Evolutionary conservation across 2,888 invertebrate genomes (phyloP), one percentile per base, ranked within the genome.

Genomic region (Andrena camellia): DNA sequence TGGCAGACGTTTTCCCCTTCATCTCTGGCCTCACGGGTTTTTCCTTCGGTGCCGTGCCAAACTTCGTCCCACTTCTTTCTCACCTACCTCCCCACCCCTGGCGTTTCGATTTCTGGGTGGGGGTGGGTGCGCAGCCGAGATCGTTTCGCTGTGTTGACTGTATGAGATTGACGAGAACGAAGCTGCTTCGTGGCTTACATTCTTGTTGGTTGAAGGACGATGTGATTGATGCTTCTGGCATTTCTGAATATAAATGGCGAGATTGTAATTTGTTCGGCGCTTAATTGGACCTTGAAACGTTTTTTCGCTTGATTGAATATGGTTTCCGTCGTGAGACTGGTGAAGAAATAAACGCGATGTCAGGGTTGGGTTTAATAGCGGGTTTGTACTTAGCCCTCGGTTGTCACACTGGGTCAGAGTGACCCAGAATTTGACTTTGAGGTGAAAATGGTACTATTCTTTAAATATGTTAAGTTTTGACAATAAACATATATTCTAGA

Each of bases 1-100:
- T 57, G 62, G 57, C 60, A n/a, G 59, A 59, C 48, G 26, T 29
- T 52, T 35, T 17, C 23, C 42, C 20, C 71, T 74, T 67, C 74
- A 66, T 67, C 59, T 80, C 31, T 5, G 17, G 26, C 2, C 10
- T 10, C 48, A 29, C 8, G 54, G 7, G 10, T 62, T 31, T 62
- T 20, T 17, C n/a, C 6, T 20, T 79, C 70, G 82, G 73, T 8
- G 26, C 33, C 50, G 33, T 68, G 82, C 78, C 83, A 77, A 69
- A 20, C 42, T 35, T 23, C 20, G n/a, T 5, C 62, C 20, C 31
- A 31, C 23, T 59, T 81, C 82, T 66, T 74, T 67, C 72, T 33
- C 54, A 17, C 23, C 35, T 20, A 59, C 6, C 20, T 17, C 31
- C n/a, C 5, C 20, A 8, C 42, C 8, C 1, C 7, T 42, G 68